Evolutionary conservation across 1,140 invertebrate genomes (phyloP).

Genomic region (Drosophila serrata): DNA sequence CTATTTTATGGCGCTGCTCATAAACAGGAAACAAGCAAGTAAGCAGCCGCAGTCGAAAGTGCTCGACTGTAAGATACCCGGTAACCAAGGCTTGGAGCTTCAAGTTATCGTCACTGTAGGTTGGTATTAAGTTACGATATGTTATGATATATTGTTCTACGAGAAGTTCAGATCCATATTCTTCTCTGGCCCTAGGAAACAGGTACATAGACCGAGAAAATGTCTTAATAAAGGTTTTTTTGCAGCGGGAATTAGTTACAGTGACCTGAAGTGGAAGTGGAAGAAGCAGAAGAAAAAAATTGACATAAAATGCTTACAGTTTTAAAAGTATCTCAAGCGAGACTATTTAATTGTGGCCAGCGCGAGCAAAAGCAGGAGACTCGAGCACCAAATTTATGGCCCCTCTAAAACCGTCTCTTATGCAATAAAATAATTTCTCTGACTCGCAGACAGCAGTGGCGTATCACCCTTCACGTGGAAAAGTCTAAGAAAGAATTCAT

Average conservation of each 20-base stretch:
- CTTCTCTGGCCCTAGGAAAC: not conserved
- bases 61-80: not conserved
- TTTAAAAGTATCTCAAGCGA: slow-evolving; percentile 69
- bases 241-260: slow-evolving; percentile 1
- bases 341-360: slow-evolving; percentile 74
- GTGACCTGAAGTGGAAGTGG: slow-evolving; percentile 18
- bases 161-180: not conserved
- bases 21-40: not conserved
- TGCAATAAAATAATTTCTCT: slow-evolving; percentile 79
- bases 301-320: slow-evolving; percentile 75
- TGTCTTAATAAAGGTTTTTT: not conserved
- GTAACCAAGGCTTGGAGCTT: not conserved
- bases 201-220: not conserved
- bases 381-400: slow-evolving; percentile 72
- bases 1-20: slow-evolving; percentile 30
- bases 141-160: not conserved
- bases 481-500: slow-evolving; percentile 63
- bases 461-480: slow-evolving; percentile 14
- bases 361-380: slow-evolving; percentile 52
- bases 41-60: not conserved
- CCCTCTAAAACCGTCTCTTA: slow-evolving; percentile 71
- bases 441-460: not conserved
- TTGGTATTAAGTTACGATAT: not conserved
- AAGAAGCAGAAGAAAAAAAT: slow-evolving; percentile 38
- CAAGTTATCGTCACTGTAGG: not conserved